phyloP scores from a whole-genome alignment of 2,113 vertebrate species.

The Anolis sagrei region DNA sequence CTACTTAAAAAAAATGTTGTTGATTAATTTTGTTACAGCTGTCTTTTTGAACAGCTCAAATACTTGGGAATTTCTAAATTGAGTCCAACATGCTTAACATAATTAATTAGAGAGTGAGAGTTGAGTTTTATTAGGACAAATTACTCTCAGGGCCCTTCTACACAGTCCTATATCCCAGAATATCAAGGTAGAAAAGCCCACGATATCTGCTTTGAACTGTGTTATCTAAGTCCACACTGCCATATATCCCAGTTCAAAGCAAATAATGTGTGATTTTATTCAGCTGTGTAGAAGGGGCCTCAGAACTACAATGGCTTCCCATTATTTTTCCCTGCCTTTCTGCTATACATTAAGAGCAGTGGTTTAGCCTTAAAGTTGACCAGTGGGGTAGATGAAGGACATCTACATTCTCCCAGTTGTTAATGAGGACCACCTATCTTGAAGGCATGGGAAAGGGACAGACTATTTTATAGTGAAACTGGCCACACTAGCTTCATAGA shows the following conservation, averaged over 20 bases:
- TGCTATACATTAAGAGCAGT: neutral
- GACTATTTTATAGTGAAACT: too few species aligned
- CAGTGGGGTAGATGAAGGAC: neutral
- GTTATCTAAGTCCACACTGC: too few species aligned
- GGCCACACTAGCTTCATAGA: neutral
- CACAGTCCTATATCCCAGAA: too few species aligned
- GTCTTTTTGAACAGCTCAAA: conserved; percentile 10
- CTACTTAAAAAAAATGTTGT: neutral
- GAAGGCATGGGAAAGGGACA: neutral
- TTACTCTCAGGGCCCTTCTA: too few species aligned
- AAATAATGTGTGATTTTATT: too few species aligned
- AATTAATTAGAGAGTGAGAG: neutral
- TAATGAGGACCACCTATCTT: neutral
- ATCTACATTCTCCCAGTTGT: neutral
- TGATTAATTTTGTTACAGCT: neutral
- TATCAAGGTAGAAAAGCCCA: too few species aligned
- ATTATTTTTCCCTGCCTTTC: conserved; percentile 8
- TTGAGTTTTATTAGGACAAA: conserved; percentile 17
- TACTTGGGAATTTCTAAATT: neutral
- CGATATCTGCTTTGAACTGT: too few species aligned
- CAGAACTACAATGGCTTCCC: too few species aligned
- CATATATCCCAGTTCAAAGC: too few species aligned
- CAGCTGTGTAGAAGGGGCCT: too few species aligned
- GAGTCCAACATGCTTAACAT: neutral
- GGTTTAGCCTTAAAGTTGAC: neutral